Evolutionary conservation across 2,113 vertebrate species (phyloP).

Genomic region (Cyprinus carpio): DNA sequence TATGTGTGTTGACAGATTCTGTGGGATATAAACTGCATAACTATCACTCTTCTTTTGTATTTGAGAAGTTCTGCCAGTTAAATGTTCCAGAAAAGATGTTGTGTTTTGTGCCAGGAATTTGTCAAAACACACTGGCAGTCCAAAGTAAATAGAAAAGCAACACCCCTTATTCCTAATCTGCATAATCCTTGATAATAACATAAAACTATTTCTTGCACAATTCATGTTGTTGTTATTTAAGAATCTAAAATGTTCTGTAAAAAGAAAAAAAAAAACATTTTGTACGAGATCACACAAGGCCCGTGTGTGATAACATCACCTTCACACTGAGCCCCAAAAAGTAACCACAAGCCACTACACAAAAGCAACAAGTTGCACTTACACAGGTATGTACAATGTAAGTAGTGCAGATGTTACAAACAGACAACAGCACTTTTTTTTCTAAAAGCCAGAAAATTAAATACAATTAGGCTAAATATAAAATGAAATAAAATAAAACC

Average conservation of each 20-base stretch:
- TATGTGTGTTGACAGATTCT: background rate
- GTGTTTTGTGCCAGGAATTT: slow-evolving; percentile 9
- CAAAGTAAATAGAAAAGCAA: background rate
- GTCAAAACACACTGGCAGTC: background rate
- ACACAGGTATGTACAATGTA: background rate
- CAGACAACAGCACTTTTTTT: background rate
- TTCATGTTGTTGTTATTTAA: background rate
- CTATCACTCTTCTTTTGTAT: slow-evolving; percentile 7
- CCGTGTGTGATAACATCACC: background rate
- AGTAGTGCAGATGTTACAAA: background rate
- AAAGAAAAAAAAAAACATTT: background rate
- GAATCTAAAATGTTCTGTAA: background rate
- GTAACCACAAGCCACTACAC: background rate
- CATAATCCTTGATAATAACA: slow-evolving; percentile 20
- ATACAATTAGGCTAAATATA: background rate
- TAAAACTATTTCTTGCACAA: background rate
- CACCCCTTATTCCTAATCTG: background rate
- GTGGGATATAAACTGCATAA: background rate
- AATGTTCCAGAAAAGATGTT: slow-evolving; percentile 7
- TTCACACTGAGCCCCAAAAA: background rate
- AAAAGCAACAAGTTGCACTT: background rate
- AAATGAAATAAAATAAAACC: background rate
- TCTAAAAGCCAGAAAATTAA: background rate
- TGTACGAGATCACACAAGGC: background rate
- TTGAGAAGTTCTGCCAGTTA: slow-evolving; percentile 29